These are phyloP conservation scores for Galerucella pusilla DNA, from an alignment of 2,888 invertebrate species.

Conservation along the genomic window DNA sequence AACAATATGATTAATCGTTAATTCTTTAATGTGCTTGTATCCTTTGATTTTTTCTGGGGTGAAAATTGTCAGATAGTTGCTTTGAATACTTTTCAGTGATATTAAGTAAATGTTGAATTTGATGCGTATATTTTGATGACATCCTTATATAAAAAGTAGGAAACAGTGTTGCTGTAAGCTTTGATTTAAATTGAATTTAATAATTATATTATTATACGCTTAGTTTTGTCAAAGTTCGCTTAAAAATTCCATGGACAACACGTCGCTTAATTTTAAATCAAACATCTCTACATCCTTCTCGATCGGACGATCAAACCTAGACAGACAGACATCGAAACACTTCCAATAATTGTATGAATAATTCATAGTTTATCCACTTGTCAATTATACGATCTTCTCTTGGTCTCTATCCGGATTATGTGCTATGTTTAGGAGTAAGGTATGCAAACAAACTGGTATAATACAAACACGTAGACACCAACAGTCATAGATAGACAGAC, in stretches of 20 bases:
- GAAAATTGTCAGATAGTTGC: too few relatives aligned
- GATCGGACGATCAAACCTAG: background rate
- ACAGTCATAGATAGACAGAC: conserved; percentile 22
- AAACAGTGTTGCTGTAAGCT: too few relatives aligned
- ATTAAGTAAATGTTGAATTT: too few relatives aligned
- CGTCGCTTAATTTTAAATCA: background rate
- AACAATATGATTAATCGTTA: too few relatives aligned
- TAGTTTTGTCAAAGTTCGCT: background rate
- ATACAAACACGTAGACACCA: conserved; percentile 11
- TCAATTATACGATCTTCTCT: conserved; percentile 37
- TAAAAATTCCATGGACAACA: background rate
- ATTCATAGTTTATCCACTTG: conserved; percentile 38
- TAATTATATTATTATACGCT: background rate
- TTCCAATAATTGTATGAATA: conserved; percentile 35
- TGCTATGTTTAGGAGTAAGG: conserved; percentile 23
- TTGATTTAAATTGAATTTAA: too few relatives aligned
- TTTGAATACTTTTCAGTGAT: too few relatives aligned
- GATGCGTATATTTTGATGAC: too few relatives aligned
- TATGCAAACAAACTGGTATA: conserved; percentile 26
- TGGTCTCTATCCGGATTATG: conserved; percentile 1
- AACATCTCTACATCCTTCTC: background rate
- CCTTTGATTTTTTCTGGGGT: too few relatives aligned
- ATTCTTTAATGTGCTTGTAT: too few relatives aligned
- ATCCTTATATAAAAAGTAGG: too few relatives aligned
- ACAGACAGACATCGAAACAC: conserved; percentile 13